phyloP scores from a whole-genome alignment of 2,888 invertebrate species.

The Autographa gamma region DNA sequence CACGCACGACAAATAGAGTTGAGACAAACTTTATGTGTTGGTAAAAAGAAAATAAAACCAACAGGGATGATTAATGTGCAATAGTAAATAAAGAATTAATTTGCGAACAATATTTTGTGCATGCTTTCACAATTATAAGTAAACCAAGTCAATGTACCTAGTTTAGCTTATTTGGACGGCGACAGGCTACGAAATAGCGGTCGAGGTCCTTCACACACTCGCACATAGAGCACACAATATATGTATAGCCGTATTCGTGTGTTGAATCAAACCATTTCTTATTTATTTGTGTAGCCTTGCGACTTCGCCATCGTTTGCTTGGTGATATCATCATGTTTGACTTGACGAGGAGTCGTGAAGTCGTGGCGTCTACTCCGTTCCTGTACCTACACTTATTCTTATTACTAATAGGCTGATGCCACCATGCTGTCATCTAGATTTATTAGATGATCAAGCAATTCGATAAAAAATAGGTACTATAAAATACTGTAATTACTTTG shows the following conservation, averaged over 20 bases:
- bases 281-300: constrained; percentile 67
- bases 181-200: constrained; percentile 78
- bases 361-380: constrained; percentile 55
- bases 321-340: constrained; percentile 74
- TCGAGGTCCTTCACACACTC: constrained; percentile 80
- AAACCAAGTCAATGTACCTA: constrained; percentile 51
- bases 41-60: not conserved
- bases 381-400: constrained; percentile 55
- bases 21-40: not conserved
- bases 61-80: not conserved
- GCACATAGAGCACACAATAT: constrained; percentile 20
- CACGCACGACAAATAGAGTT: not conserved
- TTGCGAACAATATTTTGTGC: constrained; percentile 11
- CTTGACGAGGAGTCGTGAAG: constrained; percentile 63
- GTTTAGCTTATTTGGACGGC: constrained; percentile 61
- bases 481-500: constrained; percentile 13
- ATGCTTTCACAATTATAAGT: constrained; percentile 43
- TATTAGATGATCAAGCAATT: constrained; percentile 29
- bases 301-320: constrained; percentile 68
- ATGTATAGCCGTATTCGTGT: constrained; percentile 53
- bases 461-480: constrained; percentile 34
- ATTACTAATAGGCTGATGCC: constrained; percentile 47
- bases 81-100: not conserved
- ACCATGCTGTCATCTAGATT: constrained; percentile 51
- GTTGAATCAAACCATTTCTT: constrained; percentile 58